These are phyloP conservation scores for Cepaea nemoralis DNA, from an alignment of 1,140 invertebrate genomes.

Conservation along the genomic window DNA sequence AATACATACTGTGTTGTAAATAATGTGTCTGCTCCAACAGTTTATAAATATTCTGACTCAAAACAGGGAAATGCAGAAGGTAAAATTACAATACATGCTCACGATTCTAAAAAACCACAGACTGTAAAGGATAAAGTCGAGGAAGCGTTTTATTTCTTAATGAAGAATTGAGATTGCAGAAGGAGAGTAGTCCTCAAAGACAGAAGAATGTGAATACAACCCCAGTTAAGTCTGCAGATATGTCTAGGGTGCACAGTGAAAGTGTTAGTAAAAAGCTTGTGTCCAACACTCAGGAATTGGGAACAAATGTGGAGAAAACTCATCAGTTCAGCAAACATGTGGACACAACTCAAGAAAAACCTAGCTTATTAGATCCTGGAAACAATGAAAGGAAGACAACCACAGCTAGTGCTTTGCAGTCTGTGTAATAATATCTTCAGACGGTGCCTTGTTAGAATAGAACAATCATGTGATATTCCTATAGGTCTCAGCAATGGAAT, in stretches of 20 bases:
- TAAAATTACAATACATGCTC: not conserved
- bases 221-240: not conserved
- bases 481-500: too few species aligned
- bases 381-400: too few species aligned
- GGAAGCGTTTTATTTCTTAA: conserved; percentile 2
- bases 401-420: too few species aligned
- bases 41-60: not conserved
- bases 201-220: not conserved
- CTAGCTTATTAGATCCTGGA: too few species aligned
- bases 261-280: not conserved
- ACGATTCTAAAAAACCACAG: not conserved
- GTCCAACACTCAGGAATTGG: not conserved
- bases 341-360: too few species aligned
- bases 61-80: not conserved
- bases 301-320: not conserved
- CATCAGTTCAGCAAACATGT: too few species aligned
- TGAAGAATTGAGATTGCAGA: not conserved
- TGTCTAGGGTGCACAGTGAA: not conserved
- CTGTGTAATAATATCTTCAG: too few species aligned
- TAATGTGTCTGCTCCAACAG: not conserved
- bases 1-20: not conserved
- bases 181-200: not conserved
- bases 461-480: too few species aligned
- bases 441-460: too few species aligned
- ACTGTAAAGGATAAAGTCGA: not conserved